phyloP scores from a whole-genome alignment of 1,140 invertebrate genomes.

The Orchestia grillus region DNA sequence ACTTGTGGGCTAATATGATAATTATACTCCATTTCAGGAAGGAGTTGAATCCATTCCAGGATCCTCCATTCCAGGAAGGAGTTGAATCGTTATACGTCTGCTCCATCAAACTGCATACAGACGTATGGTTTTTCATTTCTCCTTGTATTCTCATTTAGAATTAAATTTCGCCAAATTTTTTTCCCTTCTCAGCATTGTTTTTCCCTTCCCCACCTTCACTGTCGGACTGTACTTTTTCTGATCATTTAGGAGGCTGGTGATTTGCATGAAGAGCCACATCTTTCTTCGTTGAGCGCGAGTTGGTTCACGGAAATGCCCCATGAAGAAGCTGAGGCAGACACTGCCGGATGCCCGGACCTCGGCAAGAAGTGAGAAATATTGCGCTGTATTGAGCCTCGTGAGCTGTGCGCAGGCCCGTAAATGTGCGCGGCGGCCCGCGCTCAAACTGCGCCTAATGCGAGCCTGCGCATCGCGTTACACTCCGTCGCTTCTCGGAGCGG shows the following conservation, averaged over 20 bases:
- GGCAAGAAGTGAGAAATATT: constrained; percentile 15
- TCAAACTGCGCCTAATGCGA: not conserved
- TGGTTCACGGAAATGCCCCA: constrained; percentile 37
- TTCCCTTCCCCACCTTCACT: not conserved
- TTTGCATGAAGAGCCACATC: not conserved
- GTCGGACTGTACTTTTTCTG: not conserved
- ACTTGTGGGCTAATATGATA: no score
- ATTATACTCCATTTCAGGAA: no score
- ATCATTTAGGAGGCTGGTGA: not conserved
- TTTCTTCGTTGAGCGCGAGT: constrained; percentile 1
- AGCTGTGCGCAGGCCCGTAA: not conserved
- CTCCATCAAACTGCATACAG: no score
- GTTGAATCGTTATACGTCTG: no score
- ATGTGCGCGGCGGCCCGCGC: not conserved
- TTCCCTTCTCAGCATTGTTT: not conserved
- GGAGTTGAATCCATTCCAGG: no score
- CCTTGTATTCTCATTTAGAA: not conserved
- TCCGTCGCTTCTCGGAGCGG: not conserved
- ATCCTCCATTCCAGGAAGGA: no score
- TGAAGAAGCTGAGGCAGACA: constrained; percentile 22
- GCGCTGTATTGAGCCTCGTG: not conserved
- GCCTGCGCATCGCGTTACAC: not conserved
- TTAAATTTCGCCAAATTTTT: not conserved
- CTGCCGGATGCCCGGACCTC: not conserved
- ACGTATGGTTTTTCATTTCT: no score